These are phyloP conservation scores for Pimephales promelas DNA, from an alignment of 2,113 vertebrate species.

Conservation along the genomic window DNA sequence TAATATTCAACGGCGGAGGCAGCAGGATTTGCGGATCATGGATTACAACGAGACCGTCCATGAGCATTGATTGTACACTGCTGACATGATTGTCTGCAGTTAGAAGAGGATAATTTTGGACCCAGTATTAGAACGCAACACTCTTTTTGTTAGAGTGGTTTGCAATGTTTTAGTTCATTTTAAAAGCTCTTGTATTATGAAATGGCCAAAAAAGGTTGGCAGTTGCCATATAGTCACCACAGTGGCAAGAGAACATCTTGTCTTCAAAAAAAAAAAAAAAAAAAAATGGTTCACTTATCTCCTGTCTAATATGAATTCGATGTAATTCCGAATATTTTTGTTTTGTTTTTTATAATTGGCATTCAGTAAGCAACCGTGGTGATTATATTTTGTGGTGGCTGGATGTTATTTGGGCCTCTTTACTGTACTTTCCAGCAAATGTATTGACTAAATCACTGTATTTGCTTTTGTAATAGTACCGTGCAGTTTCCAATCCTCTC, in stretches of 20 bases:
- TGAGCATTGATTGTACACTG: slow-evolving; percentile 60
- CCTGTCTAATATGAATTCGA: neutral
- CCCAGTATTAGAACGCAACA: slow-evolving; percentile 31
- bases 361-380: slow-evolving; percentile 32
- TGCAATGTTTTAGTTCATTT: slow-evolving; percentile 52
- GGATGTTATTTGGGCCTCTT: slow-evolving; percentile 32
- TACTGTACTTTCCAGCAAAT: slow-evolving; percentile 45
- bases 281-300: neutral
- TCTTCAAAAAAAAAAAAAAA: neutral
- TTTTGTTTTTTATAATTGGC: neutral
- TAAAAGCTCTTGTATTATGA: slow-evolving; percentile 46
- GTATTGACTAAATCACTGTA: slow-evolving; percentile 26
- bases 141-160: slow-evolving; percentile 46
- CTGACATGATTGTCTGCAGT: slow-evolving; percentile 75
- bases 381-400: slow-evolving; percentile 31
- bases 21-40: slow-evolving; percentile 89
- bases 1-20: slow-evolving; percentile 64
- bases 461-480: slow-evolving; percentile 12
- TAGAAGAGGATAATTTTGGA: slow-evolving; percentile 40
- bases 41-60: slow-evolving; percentile 91
- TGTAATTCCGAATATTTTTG: neutral
- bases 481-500: neutral
- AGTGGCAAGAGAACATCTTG: slow-evolving; percentile 35
- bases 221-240: slow-evolving; percentile 27
- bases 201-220: neutral